These are phyloP conservation scores for Neoarius graeffei DNA, from an alignment of 2,113 vertebrate species.

Conservation along the genomic window DNA sequence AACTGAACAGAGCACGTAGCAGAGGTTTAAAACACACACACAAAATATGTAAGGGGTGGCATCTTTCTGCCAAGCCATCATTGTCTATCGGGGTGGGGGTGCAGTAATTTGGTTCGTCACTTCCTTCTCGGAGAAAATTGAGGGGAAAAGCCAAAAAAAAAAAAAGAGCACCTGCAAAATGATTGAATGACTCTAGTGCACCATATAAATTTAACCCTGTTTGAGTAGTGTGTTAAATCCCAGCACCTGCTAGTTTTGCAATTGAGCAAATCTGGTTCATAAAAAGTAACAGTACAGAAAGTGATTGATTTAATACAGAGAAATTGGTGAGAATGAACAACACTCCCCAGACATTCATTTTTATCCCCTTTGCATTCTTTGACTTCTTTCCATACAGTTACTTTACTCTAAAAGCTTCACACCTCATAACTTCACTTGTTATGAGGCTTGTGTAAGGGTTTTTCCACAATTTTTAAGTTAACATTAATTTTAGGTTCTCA, in stretches of 20 bases:
- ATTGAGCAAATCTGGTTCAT: not conserved
- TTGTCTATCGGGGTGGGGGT: too few species aligned
- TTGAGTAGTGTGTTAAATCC: not conserved
- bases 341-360: not conserved
- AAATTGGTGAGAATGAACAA: not conserved
- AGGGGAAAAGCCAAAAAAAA: too few species aligned
- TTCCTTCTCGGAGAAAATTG: too few species aligned
- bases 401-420: constrained; percentile 10
- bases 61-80: too few species aligned
- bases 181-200: not conserved
- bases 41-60: too few species aligned
- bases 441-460: constrained; percentile 19
- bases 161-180: not conserved
- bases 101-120: not conserved
- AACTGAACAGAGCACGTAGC: too few species aligned
- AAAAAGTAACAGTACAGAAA: not conserved
- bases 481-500: constrained; percentile 36
- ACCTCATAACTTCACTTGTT: constrained; percentile 29
- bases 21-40: too few species aligned
- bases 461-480: constrained; percentile 24
- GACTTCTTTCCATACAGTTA: not conserved
- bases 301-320: not conserved
- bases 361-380: constrained; percentile 12
- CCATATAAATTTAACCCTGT: not conserved
- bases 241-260: not conserved